Percentiles rank a stretch among this genome's conserved stretches.
Conservation (phyloP, 2,888 invertebrate species). For the Agrotis ipsilon region DNA sequence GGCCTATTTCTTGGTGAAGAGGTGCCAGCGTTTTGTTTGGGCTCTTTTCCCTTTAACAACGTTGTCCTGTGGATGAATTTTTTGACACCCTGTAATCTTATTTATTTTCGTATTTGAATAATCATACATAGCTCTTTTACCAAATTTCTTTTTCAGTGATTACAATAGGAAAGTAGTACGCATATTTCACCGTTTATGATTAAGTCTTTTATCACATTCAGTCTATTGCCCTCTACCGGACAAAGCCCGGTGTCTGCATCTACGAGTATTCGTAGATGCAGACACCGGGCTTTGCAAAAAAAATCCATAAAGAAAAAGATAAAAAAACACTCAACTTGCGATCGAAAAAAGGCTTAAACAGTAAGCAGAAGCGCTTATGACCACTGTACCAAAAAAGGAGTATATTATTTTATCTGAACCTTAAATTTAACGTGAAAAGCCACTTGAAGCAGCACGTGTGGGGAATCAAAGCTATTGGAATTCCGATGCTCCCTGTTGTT, state of each 20-base stretch:
- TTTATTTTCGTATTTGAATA: too few relatives aligned
- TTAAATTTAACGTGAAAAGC: slow-evolving; percentile 26
- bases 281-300: not conserved
- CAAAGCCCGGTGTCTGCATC: too few relatives aligned
- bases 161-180: too few relatives aligned
- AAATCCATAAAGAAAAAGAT: not conserved
- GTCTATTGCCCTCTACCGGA: too few relatives aligned
- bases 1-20: too few relatives aligned
- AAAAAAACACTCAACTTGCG: not conserved
- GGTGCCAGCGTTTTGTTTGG: not conserved
- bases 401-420: slow-evolving; percentile 20
- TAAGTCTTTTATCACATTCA: too few relatives aligned
- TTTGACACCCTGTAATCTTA: not conserved
- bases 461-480: slow-evolving; percentile 34
- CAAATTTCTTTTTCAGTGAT: too few relatives aligned
- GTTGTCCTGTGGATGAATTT: too few relatives aligned
- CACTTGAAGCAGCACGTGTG: slow-evolving; percentile 37
- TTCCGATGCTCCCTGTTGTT: slow-evolving; percentile 4
- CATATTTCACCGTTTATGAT: not conserved
- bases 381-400: not conserved
- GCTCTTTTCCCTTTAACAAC: not conserved
- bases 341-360: not conserved
- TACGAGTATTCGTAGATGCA: not conserved
- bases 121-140: too few relatives aligned
- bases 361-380: not conserved